Conservation (phyloP, 2,888 invertebrate species). For the Pyrocoelia pectoralis region DNA sequence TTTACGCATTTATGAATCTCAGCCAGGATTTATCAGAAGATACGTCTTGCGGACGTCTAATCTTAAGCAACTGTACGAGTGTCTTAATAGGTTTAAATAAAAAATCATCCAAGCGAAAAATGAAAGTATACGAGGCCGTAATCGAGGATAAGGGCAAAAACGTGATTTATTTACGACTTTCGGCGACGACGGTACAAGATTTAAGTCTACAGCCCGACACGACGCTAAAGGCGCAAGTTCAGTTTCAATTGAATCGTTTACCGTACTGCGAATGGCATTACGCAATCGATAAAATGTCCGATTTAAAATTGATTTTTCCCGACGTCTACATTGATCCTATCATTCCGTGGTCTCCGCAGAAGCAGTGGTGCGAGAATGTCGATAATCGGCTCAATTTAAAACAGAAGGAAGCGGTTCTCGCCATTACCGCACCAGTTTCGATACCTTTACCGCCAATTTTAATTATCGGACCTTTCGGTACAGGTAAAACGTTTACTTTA, state of each 20-base stretch:
- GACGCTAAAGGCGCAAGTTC: conserved; percentile 74
- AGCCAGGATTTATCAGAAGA: conserved; percentile 82
- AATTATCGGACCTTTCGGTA: conserved; percentile 83
- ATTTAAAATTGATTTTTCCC: conserved; percentile 77
- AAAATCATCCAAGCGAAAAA: conserved; percentile 43
- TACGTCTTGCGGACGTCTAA: conserved; percentile 80
- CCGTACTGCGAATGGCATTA: conserved; percentile 87
- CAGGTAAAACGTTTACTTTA: conserved; percentile 85
- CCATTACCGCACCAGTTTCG: conserved; percentile 73
- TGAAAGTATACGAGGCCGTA: conserved; percentile 74
- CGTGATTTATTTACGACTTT: conserved; percentile 76
- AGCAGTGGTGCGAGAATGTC: conserved; percentile 71
- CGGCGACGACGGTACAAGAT: conserved; percentile 70
- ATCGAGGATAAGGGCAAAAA: conserved; percentile 81
- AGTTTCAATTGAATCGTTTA: conserved; percentile 81
- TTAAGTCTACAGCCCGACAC: conserved; percentile 68
- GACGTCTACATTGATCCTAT: conserved; percentile 68
- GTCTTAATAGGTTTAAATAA: conserved; percentile 63
- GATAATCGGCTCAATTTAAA: conserved; percentile 75
- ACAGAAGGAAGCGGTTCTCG: conserved; percentile 80
- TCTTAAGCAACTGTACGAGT: conserved; percentile 77
- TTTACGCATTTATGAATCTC: conserved; percentile 76
- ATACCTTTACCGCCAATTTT: conserved; percentile 74
- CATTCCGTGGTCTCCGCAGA: conserved; percentile 74
- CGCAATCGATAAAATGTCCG: conserved; percentile 78